Evolutionary conservation across 1,140 invertebrate species (phyloP), one percentile per base, ranked within the genome.

Genomic region (Linepithema humile): DNA sequence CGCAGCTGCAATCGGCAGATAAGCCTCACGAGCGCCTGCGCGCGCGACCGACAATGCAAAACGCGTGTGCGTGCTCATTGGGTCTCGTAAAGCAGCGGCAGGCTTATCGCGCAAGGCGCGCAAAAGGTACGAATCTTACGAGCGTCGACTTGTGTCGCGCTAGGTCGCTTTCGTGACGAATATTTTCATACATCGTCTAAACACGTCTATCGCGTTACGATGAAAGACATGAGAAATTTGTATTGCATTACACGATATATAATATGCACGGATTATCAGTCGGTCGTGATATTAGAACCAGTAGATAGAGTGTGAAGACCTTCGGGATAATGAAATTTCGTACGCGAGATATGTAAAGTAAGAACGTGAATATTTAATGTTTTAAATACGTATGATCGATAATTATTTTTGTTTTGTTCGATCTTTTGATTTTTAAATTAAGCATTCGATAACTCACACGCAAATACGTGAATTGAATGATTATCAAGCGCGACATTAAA

Each of bases 1-100:
- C 43, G 64, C 88, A 90, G 88, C 89, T 90, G 89, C 88, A 85
- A 89, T 83, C 74, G 53, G 57, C 35, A 77, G 78, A 89, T 89
- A 90, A 87, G 32, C 59, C 35, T 69, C 26, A n/a, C 48, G 50
- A 48, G 43, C 64, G 62, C 57, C 43, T 17, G 48, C 50, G 43
- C 48, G 62, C 53, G 59, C 62, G 50, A 10, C 55, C 53, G 73
- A 53, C 82, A 72, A 85, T 64, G 74, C 83, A 53, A 73, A 55
- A 80, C 23, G 60, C 40, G 23, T 67, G 74, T 23, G 59, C 60
- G 15, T 43, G 32, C 20, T 6, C 38, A 26, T 80, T 29, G 23
- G n/a, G 17, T 69, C 48, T 70, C 48, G 38, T 69, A 23, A 80
- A 57, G 48, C 48, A 67, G 6, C n/a, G n/a, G 32, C 48, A 1